Evolutionary conservation across 1,140 invertebrate genomes (phyloP), one percentile per base, ranked within the genome.

Genomic region (Bombus impatiens): DNA sequence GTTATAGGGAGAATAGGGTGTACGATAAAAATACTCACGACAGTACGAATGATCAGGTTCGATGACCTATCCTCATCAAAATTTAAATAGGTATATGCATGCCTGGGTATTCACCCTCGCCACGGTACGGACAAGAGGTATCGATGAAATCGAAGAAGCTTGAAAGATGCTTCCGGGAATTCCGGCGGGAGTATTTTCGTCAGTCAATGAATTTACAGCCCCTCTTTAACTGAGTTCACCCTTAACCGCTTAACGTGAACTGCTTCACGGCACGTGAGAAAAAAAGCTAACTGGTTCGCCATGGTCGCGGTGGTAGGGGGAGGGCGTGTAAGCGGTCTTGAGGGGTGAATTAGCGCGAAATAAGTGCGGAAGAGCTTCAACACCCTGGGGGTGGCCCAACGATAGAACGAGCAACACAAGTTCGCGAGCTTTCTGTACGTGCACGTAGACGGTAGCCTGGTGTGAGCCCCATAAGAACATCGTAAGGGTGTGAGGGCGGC

Each of bases 161-260:
- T 82, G 87, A 83, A 88, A 89, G 88, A 89, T 86, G 88, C 88
- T 89, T 89, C 88, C 86, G 62, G 84, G 88, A 89, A 89, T 89
- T 89, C 88, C 88, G 81, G 70, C 84, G 84, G 89, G 91, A 84
- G 93, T 92, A 93, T 94, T 95, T 95, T 94, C 93, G 92, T 92
- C 94, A 92, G 93, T 95, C 94, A 95, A 95, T 95, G 94, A 95
- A 95, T 95, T 95, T 95, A 94, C 94, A 94, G 89, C 93, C 93
- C 91, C 90, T 92, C 90, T 93, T 93, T 93, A 78, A 92, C 90
- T 90, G 87, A 91, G 90, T 87, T 90, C 87, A 90, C 93, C 91
- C 92, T 92, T 91, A 90, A 89, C 88, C 91, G 92, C 92, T 94
- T 94, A 94, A 94, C 93, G 92, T 93, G 92, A 94, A 94, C 93